phyloP scores from a whole-genome alignment of 1,140 invertebrate genomes.

The Ips typographus region DNA sequence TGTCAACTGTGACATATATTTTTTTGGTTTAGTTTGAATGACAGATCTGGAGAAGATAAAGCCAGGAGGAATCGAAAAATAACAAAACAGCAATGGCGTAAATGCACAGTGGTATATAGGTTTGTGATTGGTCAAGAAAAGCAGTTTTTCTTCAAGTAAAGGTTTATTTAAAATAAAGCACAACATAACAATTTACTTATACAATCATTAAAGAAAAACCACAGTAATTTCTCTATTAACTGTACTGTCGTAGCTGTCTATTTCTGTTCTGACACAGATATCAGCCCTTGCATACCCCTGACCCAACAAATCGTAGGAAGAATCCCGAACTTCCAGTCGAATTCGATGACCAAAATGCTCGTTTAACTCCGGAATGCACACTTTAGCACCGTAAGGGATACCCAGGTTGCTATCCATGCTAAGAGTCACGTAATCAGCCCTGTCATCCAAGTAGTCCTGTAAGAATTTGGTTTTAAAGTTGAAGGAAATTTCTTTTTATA shows the following conservation, averaged over 20 bases:
- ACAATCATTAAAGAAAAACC: constrained; percentile 37
- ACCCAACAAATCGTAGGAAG: constrained; percentile 50
- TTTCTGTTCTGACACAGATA: constrained; percentile 57
- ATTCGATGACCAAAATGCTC: constrained; percentile 54
- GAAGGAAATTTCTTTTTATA: neutral
- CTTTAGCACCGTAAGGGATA: constrained; percentile 53
- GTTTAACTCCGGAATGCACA: constrained; percentile 58
- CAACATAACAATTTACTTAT: constrained; percentile 15
- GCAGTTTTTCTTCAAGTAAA: neutral
- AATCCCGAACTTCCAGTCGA: constrained; percentile 51
- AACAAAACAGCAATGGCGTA: too few species aligned
- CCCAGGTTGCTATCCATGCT: constrained; percentile 53
- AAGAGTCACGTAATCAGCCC: constrained; percentile 54
- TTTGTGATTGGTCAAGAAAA: too few species aligned
- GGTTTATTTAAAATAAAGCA: neutral
- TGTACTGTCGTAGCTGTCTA: constrained; percentile 56
- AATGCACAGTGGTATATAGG: too few species aligned
- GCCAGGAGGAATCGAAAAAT: too few species aligned
- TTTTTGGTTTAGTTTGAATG: too few species aligned
- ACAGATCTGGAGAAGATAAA: too few species aligned
- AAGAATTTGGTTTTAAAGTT: neutral
- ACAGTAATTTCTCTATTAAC: constrained; percentile 54
- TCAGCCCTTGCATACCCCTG: constrained; percentile 53
- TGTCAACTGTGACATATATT: neutral
- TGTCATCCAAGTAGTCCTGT: constrained; percentile 57